phyloP scores from a whole-genome alignment of 2,888 invertebrate genomes.

The Penaeus monodon region DNA sequence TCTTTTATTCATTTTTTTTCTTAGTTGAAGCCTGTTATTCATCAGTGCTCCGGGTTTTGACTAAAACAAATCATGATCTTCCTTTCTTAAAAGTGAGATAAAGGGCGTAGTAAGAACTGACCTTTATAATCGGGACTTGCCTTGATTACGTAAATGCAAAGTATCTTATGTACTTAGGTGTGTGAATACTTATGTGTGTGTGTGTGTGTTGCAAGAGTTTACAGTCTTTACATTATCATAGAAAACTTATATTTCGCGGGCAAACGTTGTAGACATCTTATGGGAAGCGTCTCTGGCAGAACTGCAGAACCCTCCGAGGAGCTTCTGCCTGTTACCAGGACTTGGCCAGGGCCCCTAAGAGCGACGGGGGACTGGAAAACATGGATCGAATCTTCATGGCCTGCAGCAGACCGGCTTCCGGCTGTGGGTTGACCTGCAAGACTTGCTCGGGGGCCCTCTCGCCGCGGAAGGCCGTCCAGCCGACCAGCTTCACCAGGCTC shows the following conservation, averaged over 20 bases:
- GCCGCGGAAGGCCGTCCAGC: conserved; percentile 16
- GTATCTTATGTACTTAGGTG: neutral
- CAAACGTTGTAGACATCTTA: too few species aligned
- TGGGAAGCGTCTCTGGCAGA: too few species aligned
- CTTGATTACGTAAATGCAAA: neutral
- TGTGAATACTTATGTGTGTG: neutral
- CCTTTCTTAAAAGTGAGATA: too few species aligned
- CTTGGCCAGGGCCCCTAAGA: conserved; percentile 32
- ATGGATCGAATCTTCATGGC: neutral
- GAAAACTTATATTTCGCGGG: too few species aligned
- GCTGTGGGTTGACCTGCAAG: conserved; percentile 21
- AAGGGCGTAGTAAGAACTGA: neutral
- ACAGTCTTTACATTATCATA: too few species aligned
- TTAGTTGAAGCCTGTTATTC: too few species aligned
- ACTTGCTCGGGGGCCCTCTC: conserved; percentile 32
- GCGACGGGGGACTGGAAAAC: neutral
- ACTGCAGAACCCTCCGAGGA: too few species aligned
- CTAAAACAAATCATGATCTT: too few species aligned
- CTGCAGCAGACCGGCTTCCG: neutral
- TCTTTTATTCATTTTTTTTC: too few species aligned
- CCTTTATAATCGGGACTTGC: neutral
- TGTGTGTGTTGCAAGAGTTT: too few species aligned
- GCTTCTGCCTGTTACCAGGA: conserved; percentile 32
- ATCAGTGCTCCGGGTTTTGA: too few species aligned
- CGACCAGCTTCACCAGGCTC: conserved; percentile 45